Conservation (phyloP, 1,140 invertebrate genomes). For the Bombus picipes region DNA sequence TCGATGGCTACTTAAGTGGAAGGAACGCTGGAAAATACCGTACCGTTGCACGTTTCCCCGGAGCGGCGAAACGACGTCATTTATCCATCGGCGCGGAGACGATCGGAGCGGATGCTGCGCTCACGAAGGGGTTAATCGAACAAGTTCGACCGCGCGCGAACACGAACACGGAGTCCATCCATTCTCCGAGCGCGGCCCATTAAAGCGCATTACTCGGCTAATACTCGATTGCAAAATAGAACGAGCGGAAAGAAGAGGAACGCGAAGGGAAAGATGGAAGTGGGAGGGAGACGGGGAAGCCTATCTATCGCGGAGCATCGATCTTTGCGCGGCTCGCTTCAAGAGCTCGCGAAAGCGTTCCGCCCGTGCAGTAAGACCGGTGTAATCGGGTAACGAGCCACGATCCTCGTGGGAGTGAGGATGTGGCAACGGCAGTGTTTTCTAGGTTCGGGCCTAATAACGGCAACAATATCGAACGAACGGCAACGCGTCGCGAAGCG, state of each 20-base stretch:
- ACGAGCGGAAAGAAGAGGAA: neutral
- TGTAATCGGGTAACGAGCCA: slow-evolving; percentile 56
- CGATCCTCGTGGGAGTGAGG: slow-evolving; percentile 58
- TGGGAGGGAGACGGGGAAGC: neutral
- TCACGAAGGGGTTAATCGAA: slow-evolving; percentile 24
- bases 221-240: slow-evolving; percentile 50
- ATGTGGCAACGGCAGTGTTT: slow-evolving; percentile 18
- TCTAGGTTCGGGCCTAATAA: slow-evolving; percentile 42
- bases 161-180: slow-evolving; percentile 6
- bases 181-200: slow-evolving; percentile 12
- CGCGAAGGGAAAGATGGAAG: neutral
- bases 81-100: neutral
- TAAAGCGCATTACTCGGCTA: slow-evolving; percentile 49
- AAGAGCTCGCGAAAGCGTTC: slow-evolving; percentile 30
- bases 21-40: too few species aligned
- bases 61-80: slow-evolving; percentile 52
- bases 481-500: slow-evolving; percentile 39
- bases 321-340: slow-evolving; percentile 24
- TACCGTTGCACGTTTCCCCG: slow-evolving; percentile 12
- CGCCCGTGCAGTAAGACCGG: slow-evolving; percentile 27
- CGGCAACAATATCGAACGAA: slow-evolving; percentile 65
- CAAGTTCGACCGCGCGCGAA: slow-evolving; percentile 17
- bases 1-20: neutral
- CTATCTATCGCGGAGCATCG: slow-evolving; percentile 29
- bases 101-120: slow-evolving; percentile 10